Evolutionary conservation across 2,113 vertebrate species (phyloP).

Genomic region (Odontophorus gujanensis): DNA sequence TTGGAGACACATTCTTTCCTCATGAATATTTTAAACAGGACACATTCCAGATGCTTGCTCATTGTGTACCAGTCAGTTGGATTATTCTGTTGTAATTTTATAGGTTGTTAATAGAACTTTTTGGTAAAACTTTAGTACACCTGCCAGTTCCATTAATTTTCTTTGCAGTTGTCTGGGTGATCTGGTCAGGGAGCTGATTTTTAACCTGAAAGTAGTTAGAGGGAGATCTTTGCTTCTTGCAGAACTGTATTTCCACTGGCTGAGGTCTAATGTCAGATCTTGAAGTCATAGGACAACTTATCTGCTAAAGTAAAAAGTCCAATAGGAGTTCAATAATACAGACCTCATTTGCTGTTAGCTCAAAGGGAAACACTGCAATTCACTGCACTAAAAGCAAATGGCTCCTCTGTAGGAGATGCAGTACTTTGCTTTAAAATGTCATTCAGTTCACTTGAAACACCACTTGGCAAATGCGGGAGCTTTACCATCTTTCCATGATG

Average conservation of each 20-base stretch:
- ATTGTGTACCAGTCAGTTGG: not conserved
- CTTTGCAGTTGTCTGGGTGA: not conserved
- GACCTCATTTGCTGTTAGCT: not conserved
- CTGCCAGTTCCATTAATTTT: not conserved
- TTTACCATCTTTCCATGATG: not conserved
- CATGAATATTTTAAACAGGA: not conserved
- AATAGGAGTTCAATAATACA: not conserved
- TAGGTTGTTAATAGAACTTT: not conserved
- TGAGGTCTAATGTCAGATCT: not conserved
- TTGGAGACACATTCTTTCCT: not conserved
- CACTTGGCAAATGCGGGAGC: not conserved
- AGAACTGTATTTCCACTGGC: not conserved
- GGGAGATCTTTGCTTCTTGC: not conserved
- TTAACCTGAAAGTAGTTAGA: not conserved
- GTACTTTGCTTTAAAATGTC: not conserved
- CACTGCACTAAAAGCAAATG: not conserved
- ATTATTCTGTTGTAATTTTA: not conserved
- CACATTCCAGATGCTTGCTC: constrained; percentile 8
- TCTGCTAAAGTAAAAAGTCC: not conserved
- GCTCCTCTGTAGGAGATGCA: not conserved
- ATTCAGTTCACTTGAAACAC: not conserved
- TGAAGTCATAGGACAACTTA: not conserved
- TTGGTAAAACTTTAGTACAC: not conserved
- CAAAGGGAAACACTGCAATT: not conserved
- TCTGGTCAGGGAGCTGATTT: not conserved